These are phyloP conservation scores for Eupelmus urozonus DNA, from an alignment of 2,888 invertebrate genomes.

Conservation along the genomic window DNA sequence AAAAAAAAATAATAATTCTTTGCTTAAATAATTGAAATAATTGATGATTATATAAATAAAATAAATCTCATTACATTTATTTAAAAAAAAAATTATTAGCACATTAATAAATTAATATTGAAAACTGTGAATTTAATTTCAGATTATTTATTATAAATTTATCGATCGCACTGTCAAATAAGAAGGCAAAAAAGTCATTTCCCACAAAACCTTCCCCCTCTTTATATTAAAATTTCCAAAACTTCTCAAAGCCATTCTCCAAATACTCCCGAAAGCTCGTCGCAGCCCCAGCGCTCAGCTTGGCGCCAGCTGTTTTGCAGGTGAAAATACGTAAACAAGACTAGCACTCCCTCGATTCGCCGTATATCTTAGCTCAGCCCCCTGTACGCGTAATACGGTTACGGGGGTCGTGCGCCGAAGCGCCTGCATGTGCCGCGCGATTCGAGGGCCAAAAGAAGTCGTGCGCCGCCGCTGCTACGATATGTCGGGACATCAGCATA, in stretches of 20 bases:
- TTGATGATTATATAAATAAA: too few species aligned
- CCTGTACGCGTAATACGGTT: slow-evolving; percentile 56
- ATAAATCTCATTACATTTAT: too few species aligned
- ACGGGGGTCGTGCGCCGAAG: slow-evolving; percentile 41
- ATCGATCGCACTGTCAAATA: too few species aligned
- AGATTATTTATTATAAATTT: too few species aligned
- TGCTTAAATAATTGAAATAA: too few species aligned
- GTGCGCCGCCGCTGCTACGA: slow-evolving; percentile 56
- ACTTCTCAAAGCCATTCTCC: neutral
- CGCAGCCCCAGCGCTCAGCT: neutral
- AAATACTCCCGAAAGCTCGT: too few species aligned
- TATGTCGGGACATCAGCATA: slow-evolving; percentile 69
- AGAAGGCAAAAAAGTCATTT: too few species aligned
- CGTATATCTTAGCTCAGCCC: slow-evolving; percentile 53
- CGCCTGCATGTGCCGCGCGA: slow-evolving; percentile 2
- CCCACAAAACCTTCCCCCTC: too few species aligned
- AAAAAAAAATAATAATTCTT: too few species aligned
- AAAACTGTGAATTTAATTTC: too few species aligned
- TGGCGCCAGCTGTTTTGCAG: slow-evolving; percentile 41
- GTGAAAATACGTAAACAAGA: slow-evolving; percentile 53
- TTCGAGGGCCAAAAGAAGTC: slow-evolving; percentile 44
- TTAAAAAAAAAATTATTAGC: too few species aligned
- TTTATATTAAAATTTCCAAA: neutral
- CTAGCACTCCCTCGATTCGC: slow-evolving; percentile 16
- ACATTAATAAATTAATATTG: too few species aligned